phyloP scores from a whole-genome alignment of 2,113 vertebrate species.

The Peromyscus californicus region DNA sequence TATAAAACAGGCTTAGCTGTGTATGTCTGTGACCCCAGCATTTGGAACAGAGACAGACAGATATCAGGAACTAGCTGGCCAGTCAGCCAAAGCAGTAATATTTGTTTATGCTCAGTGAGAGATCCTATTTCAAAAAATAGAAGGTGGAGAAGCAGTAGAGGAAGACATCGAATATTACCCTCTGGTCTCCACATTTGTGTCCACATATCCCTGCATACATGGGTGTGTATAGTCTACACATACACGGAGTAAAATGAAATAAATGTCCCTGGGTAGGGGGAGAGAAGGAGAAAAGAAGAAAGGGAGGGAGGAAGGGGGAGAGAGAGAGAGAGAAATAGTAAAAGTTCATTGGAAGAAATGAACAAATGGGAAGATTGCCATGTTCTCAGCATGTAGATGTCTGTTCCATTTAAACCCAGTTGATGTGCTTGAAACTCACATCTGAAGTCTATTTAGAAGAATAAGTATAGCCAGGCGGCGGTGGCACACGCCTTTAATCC shows the following conservation, averaged over 20 bases:
- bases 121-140: background rate
- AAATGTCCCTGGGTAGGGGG: background rate
- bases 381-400: background rate
- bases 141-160: background rate
- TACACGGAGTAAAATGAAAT: background rate
- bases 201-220: background rate
- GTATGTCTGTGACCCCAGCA: background rate
- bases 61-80: background rate
- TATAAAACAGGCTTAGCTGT: background rate
- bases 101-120: background rate
- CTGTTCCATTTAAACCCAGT: background rate
- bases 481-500: too few species aligned
- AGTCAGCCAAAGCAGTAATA: background rate
- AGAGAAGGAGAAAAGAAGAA: background rate
- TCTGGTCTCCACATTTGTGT: background rate
- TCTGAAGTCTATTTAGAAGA: background rate
- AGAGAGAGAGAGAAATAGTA: background rate
- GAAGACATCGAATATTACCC: background rate
- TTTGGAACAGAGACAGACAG: background rate
- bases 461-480: background rate
- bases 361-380: background rate
- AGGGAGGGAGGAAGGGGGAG: background rate
- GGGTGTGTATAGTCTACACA: background rate
- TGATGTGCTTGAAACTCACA: conserved; percentile 27
- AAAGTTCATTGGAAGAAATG: background rate